A percentile compares a stretch with the other conserved stretches of the same genome.
Evolutionary conservation across 2,888 invertebrate genomes (phyloP).

Genomic region (Priocnemis perturbator): DNA sequence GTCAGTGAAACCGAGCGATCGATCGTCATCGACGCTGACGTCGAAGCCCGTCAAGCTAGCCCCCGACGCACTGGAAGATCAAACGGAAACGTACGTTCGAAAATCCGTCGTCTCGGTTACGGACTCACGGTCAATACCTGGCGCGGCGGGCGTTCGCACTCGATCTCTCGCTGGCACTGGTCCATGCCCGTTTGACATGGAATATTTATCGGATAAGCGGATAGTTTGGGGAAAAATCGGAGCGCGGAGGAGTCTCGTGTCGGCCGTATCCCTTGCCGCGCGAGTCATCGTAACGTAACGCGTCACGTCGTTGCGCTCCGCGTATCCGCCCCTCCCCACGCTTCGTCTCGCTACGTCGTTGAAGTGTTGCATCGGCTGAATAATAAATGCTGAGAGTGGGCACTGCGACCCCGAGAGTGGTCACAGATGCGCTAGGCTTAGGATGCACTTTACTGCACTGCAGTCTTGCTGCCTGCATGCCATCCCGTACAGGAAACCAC

Average conservation of each 20-base stretch:
- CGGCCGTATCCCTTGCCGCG: not conserved
- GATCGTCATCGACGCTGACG: too few relatives aligned
- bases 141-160: not conserved
- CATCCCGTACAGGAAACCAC: constrained; percentile 8
- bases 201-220: constrained; percentile 4
- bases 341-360: constrained; percentile 17
- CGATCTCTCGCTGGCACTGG: too few relatives aligned
- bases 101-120: not conserved
- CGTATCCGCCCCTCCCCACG: constrained; percentile 1
- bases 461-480: constrained; percentile 40
- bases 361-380: constrained; percentile 51
- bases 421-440: constrained; percentile 66
- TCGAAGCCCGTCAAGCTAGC: too few relatives aligned
- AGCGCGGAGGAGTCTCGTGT: not conserved
- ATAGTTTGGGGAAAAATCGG: not conserved
- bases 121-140: not conserved
- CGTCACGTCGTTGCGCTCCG: not conserved
- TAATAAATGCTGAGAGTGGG: constrained; percentile 60
- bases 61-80: not conserved
- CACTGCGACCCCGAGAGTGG: constrained; percentile 56
- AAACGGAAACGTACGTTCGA: not conserved
- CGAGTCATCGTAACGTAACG: too few relatives aligned
- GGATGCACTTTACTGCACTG: constrained; percentile 68
- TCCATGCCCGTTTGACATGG: not conserved
- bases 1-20: too few relatives aligned